Evolutionary conservation across 1,140 invertebrate species (phyloP), one percentile per base, ranked within the genome.

Genomic region (Scaptomyza graminum): DNA sequence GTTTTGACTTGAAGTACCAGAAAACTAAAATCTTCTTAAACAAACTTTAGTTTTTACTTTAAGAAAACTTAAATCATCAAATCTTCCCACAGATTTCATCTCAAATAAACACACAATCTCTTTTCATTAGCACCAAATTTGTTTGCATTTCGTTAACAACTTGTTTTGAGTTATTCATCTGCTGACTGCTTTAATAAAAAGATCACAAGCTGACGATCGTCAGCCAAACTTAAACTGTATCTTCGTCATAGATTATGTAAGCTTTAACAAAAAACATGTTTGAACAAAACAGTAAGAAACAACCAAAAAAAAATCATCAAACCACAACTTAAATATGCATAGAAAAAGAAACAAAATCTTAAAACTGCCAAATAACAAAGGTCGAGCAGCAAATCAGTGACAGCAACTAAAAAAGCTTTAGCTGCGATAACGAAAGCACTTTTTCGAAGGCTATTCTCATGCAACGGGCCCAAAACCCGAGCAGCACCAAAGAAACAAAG

Each of bases 361-460:
- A 79, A 46, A 49, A 46, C 59, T 67, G 49, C 67, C 25, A 79
- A 87, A 87, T 87, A 88, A 76, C 83, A 88, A 87, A 87, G 83
- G 79, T 87, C 82, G 62, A 49, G 49, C 43, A 72, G 61, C 61
- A 74, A 77, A 73, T 55, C 52, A 66, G 28, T 61, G 60, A 15
- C 62, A 71, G 43, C 44, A 46, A 61, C 15, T 63, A 18, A 61
- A 55, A 34, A 49, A 41, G 37, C 37, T 18, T 47, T 43, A 47
- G 46, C 54, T 31, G 49, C 63, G 63, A 66, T 63, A 74, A 60
- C 67, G 54, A 63, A 57, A 59, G 65, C 67, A 64, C 12, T 71
- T 34, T 34, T 70, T 88, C 69, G 79, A 88, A 88, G 83, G 83
- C 52, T 83, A 63, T 88, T 88, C 83, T 89, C 83, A 88, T 88